Evolutionary conservation across 2,113 vertebrate genomes (phyloP).

Genomic region (Grammomys surdaster): DNA sequence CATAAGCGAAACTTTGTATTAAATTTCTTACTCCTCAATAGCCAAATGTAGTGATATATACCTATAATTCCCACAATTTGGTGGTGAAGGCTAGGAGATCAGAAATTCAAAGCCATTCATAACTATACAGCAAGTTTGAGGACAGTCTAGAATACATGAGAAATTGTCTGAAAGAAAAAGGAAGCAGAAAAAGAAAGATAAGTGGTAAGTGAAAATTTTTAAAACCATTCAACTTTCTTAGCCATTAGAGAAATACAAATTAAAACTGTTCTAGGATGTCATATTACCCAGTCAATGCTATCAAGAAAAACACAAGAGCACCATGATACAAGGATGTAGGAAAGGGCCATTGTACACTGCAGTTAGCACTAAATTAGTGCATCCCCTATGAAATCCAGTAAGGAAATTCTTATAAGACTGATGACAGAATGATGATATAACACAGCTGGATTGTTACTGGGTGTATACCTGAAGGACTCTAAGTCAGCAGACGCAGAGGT

Average conservation of each 20-base stretch:
- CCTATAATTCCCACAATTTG: background rate
- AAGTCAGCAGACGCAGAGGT: background rate
- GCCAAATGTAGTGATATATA: background rate
- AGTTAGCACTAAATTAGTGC: background rate
- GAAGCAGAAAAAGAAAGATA: background rate
- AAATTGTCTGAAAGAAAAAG: background rate
- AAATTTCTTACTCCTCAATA: background rate
- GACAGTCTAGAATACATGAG: background rate
- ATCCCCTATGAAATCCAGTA: background rate
- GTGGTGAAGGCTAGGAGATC: background rate
- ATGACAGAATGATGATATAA: background rate
- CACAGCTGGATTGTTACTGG: background rate
- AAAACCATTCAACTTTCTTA: background rate
- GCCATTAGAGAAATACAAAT: background rate
- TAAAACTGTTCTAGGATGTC: background rate
- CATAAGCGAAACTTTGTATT: background rate
- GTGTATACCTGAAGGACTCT: background rate
- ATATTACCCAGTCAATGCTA: background rate
- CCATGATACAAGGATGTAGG: background rate
- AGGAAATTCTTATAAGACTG: background rate
- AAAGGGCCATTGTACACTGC: background rate
- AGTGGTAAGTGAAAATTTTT: background rate
- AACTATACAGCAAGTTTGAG: background rate
- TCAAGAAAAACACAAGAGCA: background rate
- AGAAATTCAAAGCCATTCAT: background rate